Conservation (phyloP, 2,113 vertebrate species). For the Prionailurus viverrinus region DNA sequence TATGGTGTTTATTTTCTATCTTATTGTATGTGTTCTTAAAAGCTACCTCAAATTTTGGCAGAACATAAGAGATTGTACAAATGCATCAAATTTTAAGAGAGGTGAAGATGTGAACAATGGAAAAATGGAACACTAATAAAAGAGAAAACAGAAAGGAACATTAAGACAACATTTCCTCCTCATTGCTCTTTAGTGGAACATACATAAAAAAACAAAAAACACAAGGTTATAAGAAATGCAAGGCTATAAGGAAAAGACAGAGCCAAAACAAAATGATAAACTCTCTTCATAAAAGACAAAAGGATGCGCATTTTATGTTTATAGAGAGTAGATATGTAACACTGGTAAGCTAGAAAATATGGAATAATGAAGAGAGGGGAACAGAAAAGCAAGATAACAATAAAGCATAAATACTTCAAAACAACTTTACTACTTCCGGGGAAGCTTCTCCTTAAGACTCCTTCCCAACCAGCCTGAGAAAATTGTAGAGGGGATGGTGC, state of each 20-base stretch:
- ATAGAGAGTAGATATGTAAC: not conserved
- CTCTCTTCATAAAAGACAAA: not conserved
- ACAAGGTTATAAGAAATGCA: not conserved
- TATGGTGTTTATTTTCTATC: constrained; percentile 37
- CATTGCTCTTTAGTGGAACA: not conserved
- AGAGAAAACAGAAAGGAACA: not conserved
- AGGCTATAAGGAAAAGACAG: constrained; percentile 22
- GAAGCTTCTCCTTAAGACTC: not conserved
- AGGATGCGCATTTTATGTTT: not conserved
- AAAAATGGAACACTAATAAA: not conserved
- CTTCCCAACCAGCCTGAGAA: not conserved
- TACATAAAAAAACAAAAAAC: not conserved
- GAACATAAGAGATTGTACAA: not conserved
- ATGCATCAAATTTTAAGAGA: not conserved
- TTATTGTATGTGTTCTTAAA: constrained; percentile 1
- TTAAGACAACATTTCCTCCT: not conserved
- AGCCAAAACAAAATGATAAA: not conserved
- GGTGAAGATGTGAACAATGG: not conserved
- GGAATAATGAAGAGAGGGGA: constrained; percentile 5
- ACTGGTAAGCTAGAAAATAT: not conserved
- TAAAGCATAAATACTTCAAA: not conserved
- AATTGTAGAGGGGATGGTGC: not conserved
- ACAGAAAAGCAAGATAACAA: not conserved
- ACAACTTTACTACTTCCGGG: not conserved
- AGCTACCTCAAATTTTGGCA: constrained; percentile 8